phyloP scores from a whole-genome alignment of 2,888 invertebrate species.

The Stomorhina lunata region DNA sequence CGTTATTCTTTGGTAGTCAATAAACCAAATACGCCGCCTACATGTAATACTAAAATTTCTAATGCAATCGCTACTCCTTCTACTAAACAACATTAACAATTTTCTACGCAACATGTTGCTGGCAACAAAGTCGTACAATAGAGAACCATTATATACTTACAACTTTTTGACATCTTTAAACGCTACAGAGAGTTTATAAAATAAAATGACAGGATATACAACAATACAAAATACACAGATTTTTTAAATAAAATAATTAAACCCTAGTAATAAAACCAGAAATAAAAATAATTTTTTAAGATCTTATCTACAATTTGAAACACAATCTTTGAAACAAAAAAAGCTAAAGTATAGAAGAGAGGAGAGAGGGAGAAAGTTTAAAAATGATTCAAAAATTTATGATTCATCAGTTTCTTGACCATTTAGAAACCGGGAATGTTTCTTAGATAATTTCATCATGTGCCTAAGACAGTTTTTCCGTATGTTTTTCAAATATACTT shows the following conservation, averaged over 20 bases:
- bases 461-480: constrained; percentile 32
- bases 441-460: constrained; percentile 58
- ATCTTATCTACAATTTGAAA: constrained; percentile 46
- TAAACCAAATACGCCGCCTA: background rate
- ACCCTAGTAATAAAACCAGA: constrained; percentile 46
- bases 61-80: background rate
- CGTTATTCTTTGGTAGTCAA: constrained; percentile 17
- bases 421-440: background rate
- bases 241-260: constrained; percentile 52
- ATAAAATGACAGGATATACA: constrained; percentile 35
- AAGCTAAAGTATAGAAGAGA: constrained; percentile 10
- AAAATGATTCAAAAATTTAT: constrained; percentile 20
- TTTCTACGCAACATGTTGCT: constrained; percentile 49
- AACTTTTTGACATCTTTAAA: constrained; percentile 44
- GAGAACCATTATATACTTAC: background rate
- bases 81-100: background rate
- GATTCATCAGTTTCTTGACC: constrained; percentile 9
- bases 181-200: constrained; percentile 39
- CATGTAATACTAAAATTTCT: background rate
- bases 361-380: background rate
- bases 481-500: background rate
- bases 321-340: background rate
- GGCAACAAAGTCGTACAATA: constrained; percentile 48
- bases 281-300: constrained; percentile 49
- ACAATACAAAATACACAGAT: constrained; percentile 35